A percentile compares a stretch with the other conserved stretches of the same genome.
These are phyloP conservation scores for Cynaeus angustus DNA, from an alignment of 2,888 invertebrate genomes.

Conservation along the genomic window DNA sequence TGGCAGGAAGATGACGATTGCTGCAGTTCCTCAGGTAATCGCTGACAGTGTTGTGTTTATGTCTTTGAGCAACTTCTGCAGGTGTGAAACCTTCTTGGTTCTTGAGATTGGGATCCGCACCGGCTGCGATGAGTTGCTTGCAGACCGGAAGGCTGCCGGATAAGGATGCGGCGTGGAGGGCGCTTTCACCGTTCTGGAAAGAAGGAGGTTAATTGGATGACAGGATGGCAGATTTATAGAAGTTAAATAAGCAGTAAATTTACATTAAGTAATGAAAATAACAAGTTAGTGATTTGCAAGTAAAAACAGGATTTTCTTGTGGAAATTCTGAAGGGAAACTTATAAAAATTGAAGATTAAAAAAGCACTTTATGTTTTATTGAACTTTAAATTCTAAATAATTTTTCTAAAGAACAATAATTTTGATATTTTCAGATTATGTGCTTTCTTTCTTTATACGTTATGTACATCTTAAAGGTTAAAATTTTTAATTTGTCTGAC, in stretches of 20 bases:
- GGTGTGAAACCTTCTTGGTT: conserved; percentile 84
- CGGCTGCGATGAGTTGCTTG: conserved; percentile 82
- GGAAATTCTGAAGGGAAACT: too few species aligned
- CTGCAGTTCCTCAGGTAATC: conserved; percentile 73
- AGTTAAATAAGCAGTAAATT: too few species aligned
- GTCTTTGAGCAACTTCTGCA: conserved; percentile 77
- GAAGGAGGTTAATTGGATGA: background rate
- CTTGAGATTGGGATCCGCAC: conserved; percentile 78
- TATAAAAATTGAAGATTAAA: too few species aligned
- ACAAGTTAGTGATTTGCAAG: background rate
- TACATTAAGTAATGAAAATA: background rate
- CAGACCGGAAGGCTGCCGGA: conserved; percentile 89
- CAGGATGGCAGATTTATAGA: background rate
- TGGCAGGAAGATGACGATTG: conserved; percentile 60
- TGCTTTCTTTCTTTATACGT: too few species aligned
- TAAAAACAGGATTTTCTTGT: too few species aligned
- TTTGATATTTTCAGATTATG: too few species aligned
- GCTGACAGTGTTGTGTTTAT: conserved; percentile 74
- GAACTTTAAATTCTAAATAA: too few species aligned
- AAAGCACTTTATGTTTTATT: too few species aligned
- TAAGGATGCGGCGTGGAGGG: conserved; percentile 92
- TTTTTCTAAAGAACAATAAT: too few species aligned
- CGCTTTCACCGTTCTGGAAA: conserved; percentile 92
- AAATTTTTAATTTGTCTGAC: too few species aligned
- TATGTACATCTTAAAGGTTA: too few species aligned